Evolutionary conservation across 2,797 vertebrate genomes (phyloP).

Genomic region (Darevskia mixta): DNA sequence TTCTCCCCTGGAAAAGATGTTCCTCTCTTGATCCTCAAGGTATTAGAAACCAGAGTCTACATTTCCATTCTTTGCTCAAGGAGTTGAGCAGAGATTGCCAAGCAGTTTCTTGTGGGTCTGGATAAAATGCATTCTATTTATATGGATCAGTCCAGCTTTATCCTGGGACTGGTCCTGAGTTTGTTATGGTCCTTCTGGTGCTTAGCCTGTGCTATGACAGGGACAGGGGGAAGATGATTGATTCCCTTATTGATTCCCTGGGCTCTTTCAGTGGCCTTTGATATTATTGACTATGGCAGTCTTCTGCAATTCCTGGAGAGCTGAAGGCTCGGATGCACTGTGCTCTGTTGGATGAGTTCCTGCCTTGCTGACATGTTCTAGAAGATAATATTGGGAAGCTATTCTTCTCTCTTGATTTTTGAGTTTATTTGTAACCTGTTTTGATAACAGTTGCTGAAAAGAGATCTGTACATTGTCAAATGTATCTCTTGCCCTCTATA

Average conservation of each 20-base stretch:
- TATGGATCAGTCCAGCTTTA: too few species aligned
- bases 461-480: not conserved
- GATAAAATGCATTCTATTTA: too few species aligned
- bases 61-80: too few species aligned
- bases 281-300: not conserved
- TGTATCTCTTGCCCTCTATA: too few species aligned
- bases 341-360: not conserved
- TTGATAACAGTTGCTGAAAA: not conserved
- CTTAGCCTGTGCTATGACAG: too few species aligned
- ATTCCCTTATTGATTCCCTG: not conserved
- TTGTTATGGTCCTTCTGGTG: too few species aligned
- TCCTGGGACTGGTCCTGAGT: too few species aligned
- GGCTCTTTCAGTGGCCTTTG: not conserved
- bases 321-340: not conserved
- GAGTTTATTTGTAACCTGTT: not conserved
- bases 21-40: too few species aligned
- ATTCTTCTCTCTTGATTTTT: not conserved
- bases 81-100: too few species aligned
- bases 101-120: too few species aligned
- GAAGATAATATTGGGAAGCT: not conserved
- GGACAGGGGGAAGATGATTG: not conserved
- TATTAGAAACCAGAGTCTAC: too few species aligned
- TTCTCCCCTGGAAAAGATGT: too few species aligned
- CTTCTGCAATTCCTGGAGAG: not conserved
- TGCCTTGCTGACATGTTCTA: not conserved